Base-by-base conservation (phyloP, 2,888 invertebrate genomes). In the Crocallis elinguaria region DNA sequence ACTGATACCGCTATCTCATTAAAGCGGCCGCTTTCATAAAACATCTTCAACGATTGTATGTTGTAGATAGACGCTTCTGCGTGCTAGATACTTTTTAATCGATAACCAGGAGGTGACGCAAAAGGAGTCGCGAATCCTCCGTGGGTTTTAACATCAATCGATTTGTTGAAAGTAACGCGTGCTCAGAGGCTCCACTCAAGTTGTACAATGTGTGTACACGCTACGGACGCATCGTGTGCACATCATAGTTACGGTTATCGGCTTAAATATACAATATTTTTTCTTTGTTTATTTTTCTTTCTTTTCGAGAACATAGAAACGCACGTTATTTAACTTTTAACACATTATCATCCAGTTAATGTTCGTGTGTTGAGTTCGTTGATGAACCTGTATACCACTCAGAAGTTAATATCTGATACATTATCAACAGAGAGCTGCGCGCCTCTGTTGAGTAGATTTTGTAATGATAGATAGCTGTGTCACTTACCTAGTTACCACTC, bases 401-500 rank as follows among this genome's bases (percentile, higher is more conserved):
- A 52, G n/a, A 60, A 48, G 54, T 51, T 59, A 59, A 62, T 43
- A 29, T 43, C 39, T 48, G 39, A 53, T n/a, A 54, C 43, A 59
- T 49, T 37, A n/a, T n/a, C n/a, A 39, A 49, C 48, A 38, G 55
- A 51, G 60, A 57, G 62, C 57, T 57, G 53, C 53, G 56, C 57
- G 56, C 56, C 54, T 52, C 56, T 56, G n/a, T 33, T 44, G 33
- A 42, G 45, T 61, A 54, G 49, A 52, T 57, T 50, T 43, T 49
- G 13, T 60, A 44, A 49, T 58, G 35, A 57, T 57, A 51, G 57
- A 53, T 50, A 58, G 56, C 58, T 54, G 41, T 64, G 64, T 62
- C 62, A 62, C 62, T 62, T 53, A 59, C 33, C 57, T 46, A 56
- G 56, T 56, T 59, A 64, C 64, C 61, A 64, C 46, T 54, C 57